These are phyloP conservation scores for Plectropomus leopardus DNA, from an alignment of 2,113 vertebrate genomes.

Conservation along the genomic window DNA sequence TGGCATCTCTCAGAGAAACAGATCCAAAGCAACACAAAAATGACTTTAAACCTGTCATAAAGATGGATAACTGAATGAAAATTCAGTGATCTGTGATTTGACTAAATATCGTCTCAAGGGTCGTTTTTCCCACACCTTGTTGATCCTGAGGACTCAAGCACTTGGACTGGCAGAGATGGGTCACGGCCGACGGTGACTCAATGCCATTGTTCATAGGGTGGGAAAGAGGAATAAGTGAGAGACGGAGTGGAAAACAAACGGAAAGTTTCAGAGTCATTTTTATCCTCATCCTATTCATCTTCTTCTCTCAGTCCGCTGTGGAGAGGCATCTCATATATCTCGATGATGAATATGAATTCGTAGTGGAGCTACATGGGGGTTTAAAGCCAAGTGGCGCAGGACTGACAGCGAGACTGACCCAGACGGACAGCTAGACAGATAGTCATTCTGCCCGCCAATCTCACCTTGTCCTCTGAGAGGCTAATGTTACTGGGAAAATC, in stretches of 20 bases:
- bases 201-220: constrained; percentile 66
- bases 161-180: constrained; percentile 42
- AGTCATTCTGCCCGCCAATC: constrained; percentile 67
- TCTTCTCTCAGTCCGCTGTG: constrained; percentile 39
- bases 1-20: constrained; percentile 1
- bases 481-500: constrained; percentile 82
- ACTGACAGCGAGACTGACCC: constrained; percentile 67
- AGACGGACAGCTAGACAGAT: constrained; percentile 75
- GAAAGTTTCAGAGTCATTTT: constrained; percentile 61
- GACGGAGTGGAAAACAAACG: constrained; percentile 50
- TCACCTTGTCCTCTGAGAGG: constrained; percentile 76
- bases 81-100: constrained; percentile 39
- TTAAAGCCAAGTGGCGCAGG: constrained; percentile 53
- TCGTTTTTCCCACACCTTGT: constrained; percentile 35
- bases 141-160: constrained; percentile 38
- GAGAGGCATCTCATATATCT: constrained; percentile 57
- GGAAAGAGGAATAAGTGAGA: constrained; percentile 57
- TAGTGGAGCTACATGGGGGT: constrained; percentile 17
- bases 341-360: constrained; percentile 58
- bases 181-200: constrained; percentile 57
- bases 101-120: constrained; percentile 20
- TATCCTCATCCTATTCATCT: constrained; percentile 61
- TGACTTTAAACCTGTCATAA: constrained; percentile 25
- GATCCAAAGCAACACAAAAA: constrained; percentile 21
- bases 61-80: constrained; percentile 29